Evolutionary conservation across 2,797 vertebrate genomes (phyloP), one percentile per base, ranked within the genome.

Genomic region (Hylomyscus alleni): DNA sequence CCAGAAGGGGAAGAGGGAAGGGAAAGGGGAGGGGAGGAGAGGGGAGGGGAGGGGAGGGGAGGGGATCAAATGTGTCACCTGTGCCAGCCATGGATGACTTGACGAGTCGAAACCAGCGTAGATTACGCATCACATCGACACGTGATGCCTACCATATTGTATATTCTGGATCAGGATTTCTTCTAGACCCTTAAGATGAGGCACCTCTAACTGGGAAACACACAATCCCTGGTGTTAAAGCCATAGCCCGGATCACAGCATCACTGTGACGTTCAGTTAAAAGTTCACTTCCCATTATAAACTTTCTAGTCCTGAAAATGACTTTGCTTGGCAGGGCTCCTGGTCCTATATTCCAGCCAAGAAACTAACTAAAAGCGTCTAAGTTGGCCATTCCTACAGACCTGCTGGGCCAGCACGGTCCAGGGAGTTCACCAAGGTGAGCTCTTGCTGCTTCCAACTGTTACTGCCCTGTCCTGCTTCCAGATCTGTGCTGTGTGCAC

Each of bases 291-390:
- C 84, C 58, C 22, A 52, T 9, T 34, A 3, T 31, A 31, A 1
- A 37, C 13, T 77, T 95, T 58, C 84, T 75, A 84, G 50, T 22
- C 52, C 90, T 85, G 24, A 56, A 34, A 90, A 90, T 24, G n/a
- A 73, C 60, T 17, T 13, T 47, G 24, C 40, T 22, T 81, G 62
- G 9, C 65, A 80, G 37, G 29, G 62, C 22, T 76, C 34, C 58
- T 13, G 11, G 20, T 14, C 40, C 81, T 60, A 24, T 3, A 67
- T 85, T 96, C 76, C 40, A 85, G 76, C 78, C 19, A 89, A 91
- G 31, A 37, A 93, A 85, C 10, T 62, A 17, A 75, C 56, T 54
- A 34, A 78, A 26, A 78, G 13, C 20, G 20, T 26, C 77, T 44
- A 88, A 50, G 31, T 22, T 44, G 44, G 22, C 78, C 34, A 50